Percentiles rank a stretch among this genome's conserved stretches.
Conservation (phyloP, 1,140 invertebrate species). For the Hesperophylax magnus region DNA sequence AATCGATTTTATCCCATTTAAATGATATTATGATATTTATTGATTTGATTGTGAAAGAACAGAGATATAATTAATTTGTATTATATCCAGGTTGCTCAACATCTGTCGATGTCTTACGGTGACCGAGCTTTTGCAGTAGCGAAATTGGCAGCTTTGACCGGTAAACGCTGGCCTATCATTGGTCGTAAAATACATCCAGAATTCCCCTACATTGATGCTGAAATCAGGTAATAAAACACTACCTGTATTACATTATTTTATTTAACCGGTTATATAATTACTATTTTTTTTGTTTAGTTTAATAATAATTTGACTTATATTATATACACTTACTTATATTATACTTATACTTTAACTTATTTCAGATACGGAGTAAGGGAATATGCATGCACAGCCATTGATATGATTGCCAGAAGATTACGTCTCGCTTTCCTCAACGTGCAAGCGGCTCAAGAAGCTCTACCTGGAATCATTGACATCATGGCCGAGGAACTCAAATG, state of each 20-base stretch:
- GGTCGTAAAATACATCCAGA: slow-evolving; percentile 97
- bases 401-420: slow-evolving; percentile 95
- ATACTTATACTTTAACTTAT: too few species aligned
- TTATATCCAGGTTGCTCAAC: slow-evolving; percentile 81
- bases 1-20: too few species aligned
- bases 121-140: slow-evolving; percentile 98
- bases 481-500: slow-evolving; percentile 98
- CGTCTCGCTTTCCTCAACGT: slow-evolving; percentile 97
- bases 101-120: slow-evolving; percentile 96
- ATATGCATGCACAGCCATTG: slow-evolving; percentile 96
- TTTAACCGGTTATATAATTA: not conserved
- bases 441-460: slow-evolving; percentile 94
- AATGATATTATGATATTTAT: too few species aligned
- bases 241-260: slow-evolving; percentile 58
- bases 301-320: too few species aligned
- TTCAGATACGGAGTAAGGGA: slow-evolving; percentile 90
- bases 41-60: too few species aligned
- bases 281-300: too few species aligned
- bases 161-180: slow-evolving; percentile 97
- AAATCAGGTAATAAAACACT: slow-evolving; percentile 82
- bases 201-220: slow-evolving; percentile 99
- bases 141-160: slow-evolving; percentile 95
- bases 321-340: too few species aligned
- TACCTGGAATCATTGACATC: slow-evolving; percentile 93
- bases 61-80: not conserved